phyloP scores from a whole-genome alignment of 2,113 vertebrate genomes.

The Xenopus tropicalis region DNA sequence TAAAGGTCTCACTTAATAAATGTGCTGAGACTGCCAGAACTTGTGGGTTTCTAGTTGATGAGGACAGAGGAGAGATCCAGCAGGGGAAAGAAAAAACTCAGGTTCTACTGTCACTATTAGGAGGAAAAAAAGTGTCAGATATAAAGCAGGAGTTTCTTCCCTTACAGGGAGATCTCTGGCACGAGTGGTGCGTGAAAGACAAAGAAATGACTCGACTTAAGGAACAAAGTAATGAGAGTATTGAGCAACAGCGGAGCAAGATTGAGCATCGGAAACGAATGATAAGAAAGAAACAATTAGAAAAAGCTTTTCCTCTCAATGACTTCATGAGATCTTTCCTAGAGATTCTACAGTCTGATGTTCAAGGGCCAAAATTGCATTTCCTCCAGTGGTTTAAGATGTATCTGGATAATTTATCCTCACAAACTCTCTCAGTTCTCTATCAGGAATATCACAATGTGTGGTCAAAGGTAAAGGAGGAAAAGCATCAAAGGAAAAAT shows the following conservation, averaged over 20 bases:
- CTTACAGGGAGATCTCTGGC: conserved; percentile 16
- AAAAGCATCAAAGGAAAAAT: conserved; percentile 51
- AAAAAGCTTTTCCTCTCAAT: conserved; percentile 48
- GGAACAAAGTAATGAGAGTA: conserved; percentile 54
- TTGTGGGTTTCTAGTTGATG: conserved; percentile 57
- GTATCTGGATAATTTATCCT: conserved; percentile 50
- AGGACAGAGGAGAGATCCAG: conserved; percentile 51
- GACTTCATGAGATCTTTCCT: conserved; percentile 51
- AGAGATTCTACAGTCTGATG: conserved; percentile 38
- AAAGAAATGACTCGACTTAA: conserved; percentile 58
- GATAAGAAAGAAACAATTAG: conserved; percentile 42
- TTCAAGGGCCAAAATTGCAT: conserved; percentile 49
- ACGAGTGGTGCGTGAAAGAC: conserved; percentile 57
- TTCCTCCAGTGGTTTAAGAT: conserved; percentile 63
- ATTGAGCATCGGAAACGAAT: conserved; percentile 52
- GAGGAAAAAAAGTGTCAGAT: conserved; percentile 26
- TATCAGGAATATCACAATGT: conserved; percentile 49
- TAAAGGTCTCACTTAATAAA: conserved; percentile 48
- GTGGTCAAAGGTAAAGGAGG: conserved; percentile 48
- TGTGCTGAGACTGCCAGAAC: conserved; percentile 39
- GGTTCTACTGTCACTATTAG: conserved; percentile 31
- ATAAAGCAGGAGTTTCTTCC: conserved; percentile 56
- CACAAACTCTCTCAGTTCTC: conserved; percentile 46
- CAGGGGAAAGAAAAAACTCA: conserved; percentile 53
- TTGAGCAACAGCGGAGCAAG: conserved; percentile 51